These are phyloP conservation scores for Lucinisca nassula DNA, from an alignment of 2,888 invertebrate species.

Conservation along the genomic window DNA sequence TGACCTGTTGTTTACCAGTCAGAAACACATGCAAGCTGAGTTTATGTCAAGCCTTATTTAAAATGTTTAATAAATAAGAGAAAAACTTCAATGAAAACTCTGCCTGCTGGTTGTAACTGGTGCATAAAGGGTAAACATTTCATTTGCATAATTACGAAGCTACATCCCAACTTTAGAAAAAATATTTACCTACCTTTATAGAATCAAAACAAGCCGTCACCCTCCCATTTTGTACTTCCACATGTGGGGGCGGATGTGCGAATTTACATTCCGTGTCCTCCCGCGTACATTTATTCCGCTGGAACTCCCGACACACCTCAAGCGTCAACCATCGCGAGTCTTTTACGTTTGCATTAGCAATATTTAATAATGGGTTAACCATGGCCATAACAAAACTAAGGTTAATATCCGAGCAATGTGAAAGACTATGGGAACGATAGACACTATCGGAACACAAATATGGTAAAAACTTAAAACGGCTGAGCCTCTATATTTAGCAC, in stretches of 20 bases:
- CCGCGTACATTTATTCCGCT: slow-evolving; percentile 99
- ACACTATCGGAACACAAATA: slow-evolving; percentile 61
- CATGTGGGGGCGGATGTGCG: slow-evolving; percentile 99
- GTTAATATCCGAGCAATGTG: slow-evolving; percentile 29
- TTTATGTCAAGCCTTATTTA: no score
- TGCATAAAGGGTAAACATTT: not conserved
- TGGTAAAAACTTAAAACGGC: slow-evolving; percentile 27
- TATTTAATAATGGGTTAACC: slow-evolving; percentile 79
- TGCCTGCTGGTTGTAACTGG: no score
- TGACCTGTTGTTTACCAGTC: no score
- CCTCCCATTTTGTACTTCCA: slow-evolving; percentile 99
- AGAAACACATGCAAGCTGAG: no score
- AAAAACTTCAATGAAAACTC: no score
- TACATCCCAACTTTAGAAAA: no score
- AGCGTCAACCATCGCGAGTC: slow-evolving; percentile 99
- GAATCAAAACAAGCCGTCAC: slow-evolving; percentile 99
- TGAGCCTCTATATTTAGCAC: not conserved
- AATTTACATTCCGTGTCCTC: slow-evolving; percentile 99
- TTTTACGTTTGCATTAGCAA: slow-evolving; percentile 90
- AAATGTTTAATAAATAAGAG: no score
- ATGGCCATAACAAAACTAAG: slow-evolving; percentile 79
- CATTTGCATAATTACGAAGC: no score
- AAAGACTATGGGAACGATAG: slow-evolving; percentile 60
- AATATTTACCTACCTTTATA: slow-evolving; percentile 95
- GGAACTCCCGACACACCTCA: slow-evolving; percentile 99